These are phyloP conservation scores for Drosophila ananassae DNA, from an alignment of 1,140 invertebrate species.

Conservation along the genomic window DNA sequence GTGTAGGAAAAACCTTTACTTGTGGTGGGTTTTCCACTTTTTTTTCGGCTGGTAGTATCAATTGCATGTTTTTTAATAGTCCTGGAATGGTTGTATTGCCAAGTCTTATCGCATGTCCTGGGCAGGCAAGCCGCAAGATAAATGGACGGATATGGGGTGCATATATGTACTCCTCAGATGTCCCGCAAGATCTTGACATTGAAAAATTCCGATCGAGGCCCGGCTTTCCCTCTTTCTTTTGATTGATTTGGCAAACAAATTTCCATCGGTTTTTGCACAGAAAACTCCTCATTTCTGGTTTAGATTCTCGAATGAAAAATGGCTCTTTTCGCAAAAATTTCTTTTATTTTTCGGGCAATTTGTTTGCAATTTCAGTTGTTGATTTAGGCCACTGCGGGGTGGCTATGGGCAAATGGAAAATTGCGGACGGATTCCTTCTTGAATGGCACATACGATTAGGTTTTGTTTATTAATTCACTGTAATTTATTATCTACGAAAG, in stretches of 20 bases:
- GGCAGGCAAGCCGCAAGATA: constrained; percentile 59
- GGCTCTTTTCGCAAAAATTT: constrained; percentile 46
- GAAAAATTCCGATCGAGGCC: constrained; percentile 24
- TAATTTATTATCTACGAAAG: constrained; percentile 37
- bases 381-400: constrained; percentile 61
- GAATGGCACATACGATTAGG: constrained; percentile 28
- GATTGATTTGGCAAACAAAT: constrained; percentile 77
- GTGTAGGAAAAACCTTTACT: constrained; percentile 41
- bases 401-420: constrained; percentile 32
- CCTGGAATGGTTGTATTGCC: constrained; percentile 34
- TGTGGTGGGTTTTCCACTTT: constrained; percentile 31
- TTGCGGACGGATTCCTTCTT: constrained; percentile 24
- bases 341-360: constrained; percentile 51
- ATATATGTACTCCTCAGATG: constrained; percentile 52
- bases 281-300: constrained; percentile 21
- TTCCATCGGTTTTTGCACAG: constrained; percentile 47
- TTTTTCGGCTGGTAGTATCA: constrained; percentile 22
- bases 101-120: constrained; percentile 61
- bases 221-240: constrained; percentile 29
- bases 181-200: constrained; percentile 55
- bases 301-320: constrained; percentile 56
- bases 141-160: constrained; percentile 47
- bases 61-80: constrained; percentile 42
- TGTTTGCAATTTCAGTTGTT: constrained; percentile 74
- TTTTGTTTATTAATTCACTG: constrained; percentile 41